Evolutionary conservation across 2,888 invertebrate genomes (phyloP).

Genomic region (Zhuqinia jingwanae): DNA sequence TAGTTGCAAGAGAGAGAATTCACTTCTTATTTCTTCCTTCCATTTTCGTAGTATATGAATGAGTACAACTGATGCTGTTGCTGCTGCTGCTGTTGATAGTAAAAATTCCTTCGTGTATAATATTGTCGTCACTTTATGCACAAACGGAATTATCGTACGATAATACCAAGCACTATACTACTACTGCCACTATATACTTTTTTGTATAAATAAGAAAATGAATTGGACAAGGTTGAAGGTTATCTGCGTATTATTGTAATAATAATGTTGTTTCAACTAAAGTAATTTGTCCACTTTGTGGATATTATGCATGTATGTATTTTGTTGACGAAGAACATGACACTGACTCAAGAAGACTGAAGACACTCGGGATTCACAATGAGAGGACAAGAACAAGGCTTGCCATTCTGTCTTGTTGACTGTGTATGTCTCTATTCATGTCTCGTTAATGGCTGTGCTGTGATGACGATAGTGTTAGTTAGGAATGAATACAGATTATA

Average conservation of each 20-base stretch:
- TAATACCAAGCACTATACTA: background rate
- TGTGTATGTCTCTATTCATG: too few relatives aligned
- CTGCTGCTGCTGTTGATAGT: too few relatives aligned
- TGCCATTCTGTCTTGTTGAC: background rate
- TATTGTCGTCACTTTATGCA: too few relatives aligned
- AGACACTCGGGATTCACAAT: background rate
- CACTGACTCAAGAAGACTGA: background rate
- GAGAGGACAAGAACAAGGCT: background rate
- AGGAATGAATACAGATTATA: too few relatives aligned
- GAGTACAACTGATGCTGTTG: too few relatives aligned
- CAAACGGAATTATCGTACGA: conserved; percentile 59
- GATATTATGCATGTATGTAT: too few relatives aligned
- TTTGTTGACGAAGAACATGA: background rate
- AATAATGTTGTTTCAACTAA: background rate
- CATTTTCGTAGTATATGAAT: too few relatives aligned
- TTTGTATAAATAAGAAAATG: background rate
- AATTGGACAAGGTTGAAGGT: conserved; percentile 51
- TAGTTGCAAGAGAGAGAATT: too few relatives aligned
- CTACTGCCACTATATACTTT: background rate
- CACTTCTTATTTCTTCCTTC: too few relatives aligned
- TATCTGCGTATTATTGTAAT: conserved; percentile 26
- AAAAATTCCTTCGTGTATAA: too few relatives aligned
- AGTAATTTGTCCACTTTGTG: conserved; percentile 1
- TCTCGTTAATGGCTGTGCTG: too few relatives aligned
- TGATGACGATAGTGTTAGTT: too few relatives aligned